A percentile compares a stretch with the other conserved stretches of the same genome.
These are phyloP conservation scores for Lampris megalopsis DNA, from an alignment of 2,113 vertebrate species.

Conservation along the genomic window DNA sequence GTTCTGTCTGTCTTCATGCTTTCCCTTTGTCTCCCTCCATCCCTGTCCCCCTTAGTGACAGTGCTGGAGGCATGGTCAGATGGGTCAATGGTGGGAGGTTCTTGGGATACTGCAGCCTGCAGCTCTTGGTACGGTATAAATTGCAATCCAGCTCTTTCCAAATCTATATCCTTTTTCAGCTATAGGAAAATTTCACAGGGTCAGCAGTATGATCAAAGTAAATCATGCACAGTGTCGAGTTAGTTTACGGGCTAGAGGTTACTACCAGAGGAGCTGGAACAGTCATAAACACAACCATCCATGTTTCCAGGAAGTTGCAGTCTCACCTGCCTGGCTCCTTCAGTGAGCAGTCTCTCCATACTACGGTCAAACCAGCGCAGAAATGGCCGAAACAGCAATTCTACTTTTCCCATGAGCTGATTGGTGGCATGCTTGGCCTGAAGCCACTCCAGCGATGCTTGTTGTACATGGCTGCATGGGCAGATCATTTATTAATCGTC, in stretches of 20 bases:
- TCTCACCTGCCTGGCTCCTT: slow-evolving; percentile 85
- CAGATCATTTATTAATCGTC: not conserved
- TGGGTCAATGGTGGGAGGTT: not conserved
- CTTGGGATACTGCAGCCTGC: slow-evolving; percentile 67
- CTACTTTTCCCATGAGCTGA: slow-evolving; percentile 83
- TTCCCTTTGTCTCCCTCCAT: slow-evolving; percentile 16
- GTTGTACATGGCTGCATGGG: slow-evolving; percentile 74
- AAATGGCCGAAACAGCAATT: slow-evolving; percentile 85
- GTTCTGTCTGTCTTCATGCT: slow-evolving; percentile 16
- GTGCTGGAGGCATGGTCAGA: not conserved
- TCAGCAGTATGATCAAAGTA: not conserved
- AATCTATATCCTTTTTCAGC: slow-evolving; percentile 85
- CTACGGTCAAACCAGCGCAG: slow-evolving; percentile 87
- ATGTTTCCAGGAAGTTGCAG: too few relatives aligned
- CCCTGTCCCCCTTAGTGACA: not conserved
- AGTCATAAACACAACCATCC: not conserved
- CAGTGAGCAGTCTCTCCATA: slow-evolving; percentile 85
- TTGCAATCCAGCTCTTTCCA: slow-evolving; percentile 83
- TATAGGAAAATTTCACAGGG: slow-evolving; percentile 44
- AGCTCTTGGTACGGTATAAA: slow-evolving; percentile 85
- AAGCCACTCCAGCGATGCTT: slow-evolving; percentile 82
- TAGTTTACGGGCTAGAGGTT: not conserved
- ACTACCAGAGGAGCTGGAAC: not conserved
- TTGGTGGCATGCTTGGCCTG: slow-evolving; percentile 86
- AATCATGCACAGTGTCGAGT: not conserved